phyloP scores from a whole-genome alignment of 2,888 invertebrate genomes.

The Lagria hirta region DNA sequence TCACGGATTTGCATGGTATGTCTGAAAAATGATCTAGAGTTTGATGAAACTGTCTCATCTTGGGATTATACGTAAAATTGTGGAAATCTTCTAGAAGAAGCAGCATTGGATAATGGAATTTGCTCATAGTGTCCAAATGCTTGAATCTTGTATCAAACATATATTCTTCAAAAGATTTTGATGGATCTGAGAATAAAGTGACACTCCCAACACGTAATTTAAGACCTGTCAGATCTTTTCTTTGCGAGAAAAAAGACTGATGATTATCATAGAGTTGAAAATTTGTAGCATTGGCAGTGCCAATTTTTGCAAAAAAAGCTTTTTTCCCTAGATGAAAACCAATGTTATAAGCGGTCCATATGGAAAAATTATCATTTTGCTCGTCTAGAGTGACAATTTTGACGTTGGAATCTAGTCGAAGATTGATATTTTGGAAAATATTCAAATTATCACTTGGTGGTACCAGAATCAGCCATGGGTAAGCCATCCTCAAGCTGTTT shows the following conservation, averaged over 20 bases:
- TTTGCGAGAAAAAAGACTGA: slow-evolving; percentile 30
- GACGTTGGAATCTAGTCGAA: slow-evolving; percentile 23
- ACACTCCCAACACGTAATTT: slow-evolving; percentile 36
- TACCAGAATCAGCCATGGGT: slow-evolving; percentile 17
- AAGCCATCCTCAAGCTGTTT: slow-evolving; percentile 9
- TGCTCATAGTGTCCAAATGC: slow-evolving; percentile 34
- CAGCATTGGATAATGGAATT: slow-evolving; percentile 40
- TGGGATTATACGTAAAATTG: slow-evolving; percentile 37
- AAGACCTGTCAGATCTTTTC: slow-evolving; percentile 38
- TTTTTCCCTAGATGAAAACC: slow-evolving; percentile 26
- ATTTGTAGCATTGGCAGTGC: slow-evolving; percentile 7
- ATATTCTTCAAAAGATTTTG: slow-evolving; percentile 32
- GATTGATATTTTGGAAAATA: slow-evolving; percentile 8
- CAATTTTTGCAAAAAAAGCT: slow-evolving; percentile 9
- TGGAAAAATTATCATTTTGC: slow-evolving; percentile 18
- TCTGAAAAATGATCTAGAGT: not conserved
- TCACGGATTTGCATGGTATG: slow-evolving; percentile 9
- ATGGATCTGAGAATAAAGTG: slow-evolving; percentile 11
- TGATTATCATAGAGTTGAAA: slow-evolving; percentile 10
- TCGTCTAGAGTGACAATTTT: slow-evolving; percentile 23
- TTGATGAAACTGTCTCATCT: not conserved
- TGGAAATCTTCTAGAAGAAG: slow-evolving; percentile 38
- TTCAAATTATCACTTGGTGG: slow-evolving; percentile 5
- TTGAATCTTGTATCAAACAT: slow-evolving; percentile 32
- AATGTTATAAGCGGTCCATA: slow-evolving; percentile 37